These are phyloP conservation scores for Falco punctatus DNA, from an alignment of 2,113 vertebrate species.

Conservation along the genomic window DNA sequence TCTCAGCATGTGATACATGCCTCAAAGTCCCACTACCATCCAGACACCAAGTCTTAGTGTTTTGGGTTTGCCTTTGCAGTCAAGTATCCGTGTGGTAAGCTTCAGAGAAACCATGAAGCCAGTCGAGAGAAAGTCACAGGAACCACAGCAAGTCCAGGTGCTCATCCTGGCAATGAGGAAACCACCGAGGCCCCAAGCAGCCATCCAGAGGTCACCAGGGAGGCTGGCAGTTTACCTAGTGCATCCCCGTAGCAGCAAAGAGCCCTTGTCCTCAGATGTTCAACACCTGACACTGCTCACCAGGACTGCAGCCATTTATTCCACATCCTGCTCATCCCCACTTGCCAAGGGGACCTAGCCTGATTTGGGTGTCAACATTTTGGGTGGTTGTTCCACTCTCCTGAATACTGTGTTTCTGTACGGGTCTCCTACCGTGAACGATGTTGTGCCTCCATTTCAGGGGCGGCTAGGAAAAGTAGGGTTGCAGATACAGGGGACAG, in stretches of 20 bases:
- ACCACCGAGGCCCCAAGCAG: rapidly evolving
- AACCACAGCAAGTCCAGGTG: neutral
- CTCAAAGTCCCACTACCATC: neutral
- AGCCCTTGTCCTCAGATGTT: neutral
- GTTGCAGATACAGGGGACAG: rapidly evolving
- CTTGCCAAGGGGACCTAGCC: neutral
- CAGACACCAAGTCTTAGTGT: neutral
- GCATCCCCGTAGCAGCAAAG: neutral
- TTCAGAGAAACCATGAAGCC: neutral
- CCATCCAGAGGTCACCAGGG: neutral
- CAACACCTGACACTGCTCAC: neutral
- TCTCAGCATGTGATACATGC: neutral
- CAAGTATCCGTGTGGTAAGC: neutral
- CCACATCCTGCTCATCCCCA: rapidly evolving
- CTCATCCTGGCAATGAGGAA: neutral
- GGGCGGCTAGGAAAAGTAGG: neutral
- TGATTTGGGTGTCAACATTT: neutral
- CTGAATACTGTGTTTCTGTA: neutral
- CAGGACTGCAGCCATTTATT: neutral
- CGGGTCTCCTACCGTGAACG: neutral
- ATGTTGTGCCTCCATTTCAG: neutral
- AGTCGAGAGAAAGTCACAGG: neutral
- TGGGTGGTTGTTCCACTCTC: neutral
- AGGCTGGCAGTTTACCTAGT: neutral
- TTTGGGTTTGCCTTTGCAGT: neutral